Evolutionary conservation across 2,888 invertebrate genomes (phyloP), one percentile per base, ranked within the genome.

Genomic region (Argyra leucocephala): DNA sequence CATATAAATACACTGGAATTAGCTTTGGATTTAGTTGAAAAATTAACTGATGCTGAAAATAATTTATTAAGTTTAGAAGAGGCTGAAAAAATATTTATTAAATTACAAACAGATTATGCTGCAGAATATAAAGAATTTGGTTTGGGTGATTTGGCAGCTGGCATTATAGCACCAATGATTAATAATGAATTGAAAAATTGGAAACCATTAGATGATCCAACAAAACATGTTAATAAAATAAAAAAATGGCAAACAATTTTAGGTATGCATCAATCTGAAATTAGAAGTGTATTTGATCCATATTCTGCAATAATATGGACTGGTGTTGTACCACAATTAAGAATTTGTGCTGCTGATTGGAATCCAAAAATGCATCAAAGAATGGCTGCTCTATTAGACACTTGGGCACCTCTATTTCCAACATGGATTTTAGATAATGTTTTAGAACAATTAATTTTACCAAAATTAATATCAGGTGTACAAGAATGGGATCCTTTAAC

Each of bases 401-500:
- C 84, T 6, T 99, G 98, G 97, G 83, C 85, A 65, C 86, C 86
- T 0, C 78, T 92, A 0, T 78, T 94, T 65, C 93, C 97, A 0
- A 80, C 81, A 0, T 96, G 96, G 94, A 86, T 97, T 67, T 73
- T 90, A 69, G 86, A 89, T 69, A 89, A 91, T 73, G 84, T 93
- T 65, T 83, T 91, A n/a, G 88, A 94, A 64, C 89, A 93, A 71
- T 81, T 89, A 63, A 84, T 97, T 63, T 81, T 93, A 72, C 93
- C 94, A 0, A 84, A 87, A 58, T 76, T 92, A 57, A 82, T 85
- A 22, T 79, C 83, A 0, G 93, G 90, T 70, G 95, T 95, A 0
- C 86, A 90, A 61, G 85, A 84, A 64, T 98, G 99, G 99, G 93
- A 99, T 82, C 99, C 99, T 1, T 83, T 96, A 2, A 90, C 90